These are phyloP conservation scores for Philaethria dido DNA, from an alignment of 2,888 invertebrate species.

Conservation along the genomic window DNA sequence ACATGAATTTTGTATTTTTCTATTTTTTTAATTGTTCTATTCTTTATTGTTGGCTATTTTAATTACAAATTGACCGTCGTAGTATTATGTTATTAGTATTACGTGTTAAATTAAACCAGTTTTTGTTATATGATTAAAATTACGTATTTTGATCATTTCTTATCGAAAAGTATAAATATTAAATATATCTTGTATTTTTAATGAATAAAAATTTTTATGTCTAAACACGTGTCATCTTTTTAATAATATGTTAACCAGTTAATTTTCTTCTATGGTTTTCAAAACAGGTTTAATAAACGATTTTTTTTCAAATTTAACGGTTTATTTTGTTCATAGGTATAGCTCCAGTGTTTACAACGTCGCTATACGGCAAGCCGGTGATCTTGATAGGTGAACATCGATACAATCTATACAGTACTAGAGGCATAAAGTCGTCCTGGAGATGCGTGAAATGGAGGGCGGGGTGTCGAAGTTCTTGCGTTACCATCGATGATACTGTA, in stretches of 20 bases:
- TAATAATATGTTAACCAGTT: background rate
- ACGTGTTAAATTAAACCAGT: too few species aligned
- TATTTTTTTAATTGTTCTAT: too few species aligned
- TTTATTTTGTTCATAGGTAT: background rate
- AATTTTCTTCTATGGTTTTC: background rate
- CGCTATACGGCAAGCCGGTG: constrained; percentile 56
- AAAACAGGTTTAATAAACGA: background rate
- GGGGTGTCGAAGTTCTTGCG: constrained; percentile 46
- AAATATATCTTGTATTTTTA: background rate
- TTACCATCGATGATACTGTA: constrained; percentile 18
- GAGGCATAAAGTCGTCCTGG: constrained; percentile 43
- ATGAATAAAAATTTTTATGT: background rate
- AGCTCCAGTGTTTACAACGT: constrained; percentile 47
- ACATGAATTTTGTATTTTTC: too few species aligned
- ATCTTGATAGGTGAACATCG: constrained; percentile 52
- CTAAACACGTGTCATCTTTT: background rate
- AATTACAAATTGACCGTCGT: too few species aligned
- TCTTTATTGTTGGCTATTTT: too few species aligned
- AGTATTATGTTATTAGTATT: too few species aligned
- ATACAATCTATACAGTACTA: constrained; percentile 45
- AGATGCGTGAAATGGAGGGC: constrained; percentile 50
- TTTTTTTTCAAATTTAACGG: background rate
- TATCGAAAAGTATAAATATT: too few species aligned
- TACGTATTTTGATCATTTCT: too few species aligned
- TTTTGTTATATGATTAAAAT: too few species aligned